Conservation (phyloP, 2,113 vertebrate species). For the Progne subis region DNA sequence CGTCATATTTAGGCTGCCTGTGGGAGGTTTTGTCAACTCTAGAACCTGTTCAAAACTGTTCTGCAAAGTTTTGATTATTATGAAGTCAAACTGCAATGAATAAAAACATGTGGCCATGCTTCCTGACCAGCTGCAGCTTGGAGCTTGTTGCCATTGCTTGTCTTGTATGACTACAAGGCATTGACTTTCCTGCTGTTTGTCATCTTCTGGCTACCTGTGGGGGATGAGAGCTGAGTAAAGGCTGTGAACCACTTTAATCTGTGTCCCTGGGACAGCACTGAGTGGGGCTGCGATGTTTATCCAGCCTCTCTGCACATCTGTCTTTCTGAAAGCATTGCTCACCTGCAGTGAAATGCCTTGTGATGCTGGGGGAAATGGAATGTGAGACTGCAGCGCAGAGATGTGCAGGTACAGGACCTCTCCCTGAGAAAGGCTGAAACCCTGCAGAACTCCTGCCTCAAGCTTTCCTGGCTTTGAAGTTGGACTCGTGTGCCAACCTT, state of each 20-base stretch:
- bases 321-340: background rate
- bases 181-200: background rate
- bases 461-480: background rate
- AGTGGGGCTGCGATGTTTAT: background rate
- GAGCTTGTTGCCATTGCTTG: background rate
- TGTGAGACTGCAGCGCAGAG: background rate
- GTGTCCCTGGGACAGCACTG: background rate
- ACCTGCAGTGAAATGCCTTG: background rate
- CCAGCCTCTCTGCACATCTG: background rate
- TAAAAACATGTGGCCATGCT: background rate
- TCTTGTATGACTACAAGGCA: background rate
- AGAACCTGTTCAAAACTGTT: background rate
- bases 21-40: background rate
- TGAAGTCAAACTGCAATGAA: background rate
- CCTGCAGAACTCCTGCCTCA: background rate
- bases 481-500: fast-evolving
- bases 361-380: background rate
- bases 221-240: background rate
- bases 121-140: background rate
- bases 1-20: background rate
- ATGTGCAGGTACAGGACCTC: background rate
- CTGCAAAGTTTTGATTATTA: background rate
- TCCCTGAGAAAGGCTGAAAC: background rate
- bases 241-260: background rate
- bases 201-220: background rate